Conservation (phyloP, 2,888 invertebrate species). For the Stegophylla sp. region DNA sequence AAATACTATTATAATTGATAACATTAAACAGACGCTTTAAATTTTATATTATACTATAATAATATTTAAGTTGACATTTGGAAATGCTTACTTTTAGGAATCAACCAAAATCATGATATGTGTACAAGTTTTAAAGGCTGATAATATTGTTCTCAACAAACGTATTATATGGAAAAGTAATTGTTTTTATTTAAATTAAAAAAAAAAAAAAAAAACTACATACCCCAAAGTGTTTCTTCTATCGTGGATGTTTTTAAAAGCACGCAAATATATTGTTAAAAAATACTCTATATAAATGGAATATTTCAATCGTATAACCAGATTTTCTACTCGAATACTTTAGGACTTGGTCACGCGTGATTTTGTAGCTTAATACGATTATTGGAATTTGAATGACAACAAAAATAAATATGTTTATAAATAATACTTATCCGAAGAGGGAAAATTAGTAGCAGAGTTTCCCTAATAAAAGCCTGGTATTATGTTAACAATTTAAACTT, state of each 20-base stretch:
- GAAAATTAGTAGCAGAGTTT: not conserved
- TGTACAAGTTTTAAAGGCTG: not conserved
- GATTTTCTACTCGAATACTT: constrained; percentile 35
- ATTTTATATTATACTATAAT: not conserved
- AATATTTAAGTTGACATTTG: not conserved
- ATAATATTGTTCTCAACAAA: constrained; percentile 12
- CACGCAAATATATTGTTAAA: constrained; percentile 16
- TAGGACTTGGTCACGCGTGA: constrained; percentile 13
- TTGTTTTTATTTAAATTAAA: constrained; percentile 28
- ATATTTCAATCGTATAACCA: constrained; percentile 33
- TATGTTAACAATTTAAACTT: constrained; percentile 29
- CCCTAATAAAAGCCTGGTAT: not conserved
- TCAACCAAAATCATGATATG: not conserved
- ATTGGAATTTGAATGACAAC: constrained; percentile 34
- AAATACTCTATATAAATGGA: constrained; percentile 17
- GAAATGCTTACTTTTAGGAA: not conserved
- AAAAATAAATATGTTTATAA: constrained; percentile 18
- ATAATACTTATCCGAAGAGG: constrained; percentile 6
- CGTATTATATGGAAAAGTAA: not conserved
- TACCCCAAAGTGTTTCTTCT: not conserved
- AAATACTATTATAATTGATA: too few relatives aligned
- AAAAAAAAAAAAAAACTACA: not conserved
- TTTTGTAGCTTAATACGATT: constrained; percentile 28
- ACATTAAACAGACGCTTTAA: not conserved
- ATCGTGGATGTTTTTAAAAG: constrained; percentile 7